Evolutionary conservation across 2,888 invertebrate species (phyloP), one percentile per base, ranked within the genome.

Genomic region (Aphidoletes aphidimyza): DNA sequence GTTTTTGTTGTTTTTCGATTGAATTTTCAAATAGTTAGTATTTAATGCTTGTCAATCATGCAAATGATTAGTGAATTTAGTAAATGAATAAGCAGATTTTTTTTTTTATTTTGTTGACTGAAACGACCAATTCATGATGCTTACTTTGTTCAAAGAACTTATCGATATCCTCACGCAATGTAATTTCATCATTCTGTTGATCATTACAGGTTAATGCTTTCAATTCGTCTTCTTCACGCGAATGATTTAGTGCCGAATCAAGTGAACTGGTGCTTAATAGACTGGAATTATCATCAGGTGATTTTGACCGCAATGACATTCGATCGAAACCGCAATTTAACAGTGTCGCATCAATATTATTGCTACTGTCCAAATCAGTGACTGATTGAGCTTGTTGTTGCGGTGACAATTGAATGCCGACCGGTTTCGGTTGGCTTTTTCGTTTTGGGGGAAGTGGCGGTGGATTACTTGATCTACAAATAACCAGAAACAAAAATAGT

Each of bases 161-260:
- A 85, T 89, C 89, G 47, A 88, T 83, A 83, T 85, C 85, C 9
- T 85, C 85, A 11, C 54, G 49, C 26, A 83, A 83, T 42, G 49
- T 83, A 59, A 54, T 87, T 89, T 84, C 88, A 83, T 88, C 87
- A n/a, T 86, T 85, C 1, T 87, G 87, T 59, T 87, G 91, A 86
- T 92, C 93, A 92, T 92, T 92, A 37, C 81, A 81, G 11, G 86
- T 87, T 84, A 93, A 90, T 42, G 92, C 92, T 86, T 93, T 92
- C 45, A 93, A 92, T 89, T 95, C 95, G 87, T 93, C 94, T 87
- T 95, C 96, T 87, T 95, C 94, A 85, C 95, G 93, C n/a, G 96
- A 96, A 87, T 94, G 95, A 90, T 97, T 97, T 87, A 96, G 91
- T 89, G 96, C 95, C 0, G 97, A 97, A 89, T 97, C 96, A 87